These are phyloP conservation scores for Limnephilus marmoratus DNA, from an alignment of 2,888 invertebrate genomes.

Conservation along the genomic window DNA sequence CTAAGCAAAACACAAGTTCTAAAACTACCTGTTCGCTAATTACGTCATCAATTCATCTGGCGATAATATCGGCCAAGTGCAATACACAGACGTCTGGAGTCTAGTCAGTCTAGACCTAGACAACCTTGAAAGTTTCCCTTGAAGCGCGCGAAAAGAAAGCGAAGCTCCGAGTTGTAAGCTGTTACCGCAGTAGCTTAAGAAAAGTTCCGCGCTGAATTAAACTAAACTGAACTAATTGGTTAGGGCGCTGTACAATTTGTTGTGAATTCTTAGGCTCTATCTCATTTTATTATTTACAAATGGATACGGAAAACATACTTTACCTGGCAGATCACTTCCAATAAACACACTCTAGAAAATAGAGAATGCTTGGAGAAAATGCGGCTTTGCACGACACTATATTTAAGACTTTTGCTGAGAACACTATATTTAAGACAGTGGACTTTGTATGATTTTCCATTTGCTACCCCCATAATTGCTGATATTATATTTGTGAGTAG, in stretches of 20 bases:
- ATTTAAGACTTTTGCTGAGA: too few species aligned
- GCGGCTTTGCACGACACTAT: too few species aligned
- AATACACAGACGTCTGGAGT: not conserved
- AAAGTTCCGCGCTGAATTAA: not conserved
- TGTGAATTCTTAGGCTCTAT: too few species aligned
- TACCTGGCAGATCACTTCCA: too few species aligned
- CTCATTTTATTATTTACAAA: too few species aligned
- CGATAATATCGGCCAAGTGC: not conserved
- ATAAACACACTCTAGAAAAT: too few species aligned
- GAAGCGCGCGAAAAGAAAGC: not conserved
- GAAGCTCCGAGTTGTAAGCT: not conserved
- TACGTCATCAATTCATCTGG: not conserved
- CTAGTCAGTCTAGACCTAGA: not conserved
- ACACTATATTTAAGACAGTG: too few species aligned
- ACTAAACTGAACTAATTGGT: not conserved
- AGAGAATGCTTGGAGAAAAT: too few species aligned
- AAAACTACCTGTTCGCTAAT: not conserved
- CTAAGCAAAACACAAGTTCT: not conserved
- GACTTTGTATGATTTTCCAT: too few species aligned
- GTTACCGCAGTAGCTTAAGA: not conserved
- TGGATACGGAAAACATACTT: too few species aligned
- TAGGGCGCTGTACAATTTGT: not conserved
- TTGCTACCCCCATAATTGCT: too few species aligned
- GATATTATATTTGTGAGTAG: too few species aligned
- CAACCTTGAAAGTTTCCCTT: slow-evolving; percentile 12